These are phyloP conservation scores for Bombus impatiens DNA, from an alignment of 1,140 invertebrate genomes.

Conservation along the genomic window DNA sequence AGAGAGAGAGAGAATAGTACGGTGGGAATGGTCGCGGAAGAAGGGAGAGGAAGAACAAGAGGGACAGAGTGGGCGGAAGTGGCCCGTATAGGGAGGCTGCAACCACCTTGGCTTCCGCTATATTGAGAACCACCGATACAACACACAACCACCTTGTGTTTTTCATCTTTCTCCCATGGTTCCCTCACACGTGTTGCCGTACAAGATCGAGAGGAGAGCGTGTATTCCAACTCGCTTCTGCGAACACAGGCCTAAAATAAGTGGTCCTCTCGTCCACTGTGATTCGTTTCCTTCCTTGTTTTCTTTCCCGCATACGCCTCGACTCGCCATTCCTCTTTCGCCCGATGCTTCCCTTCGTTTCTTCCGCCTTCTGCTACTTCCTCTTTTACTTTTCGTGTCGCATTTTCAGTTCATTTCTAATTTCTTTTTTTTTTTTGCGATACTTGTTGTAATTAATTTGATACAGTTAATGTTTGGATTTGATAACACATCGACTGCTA, in stretches of 20 bases:
- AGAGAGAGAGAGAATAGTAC: background rate
- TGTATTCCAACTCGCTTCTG: slow-evolving; percentile 43
- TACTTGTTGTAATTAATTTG: background rate
- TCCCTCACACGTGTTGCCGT: slow-evolving; percentile 51
- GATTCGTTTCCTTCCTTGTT: slow-evolving; percentile 56
- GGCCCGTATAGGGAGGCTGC: slow-evolving; percentile 79
- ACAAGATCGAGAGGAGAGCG: background rate
- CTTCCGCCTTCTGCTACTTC: background rate
- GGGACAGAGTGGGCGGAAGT: slow-evolving; percentile 74
- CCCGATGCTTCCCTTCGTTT: too few species aligned
- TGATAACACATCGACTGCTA: too few species aligned
- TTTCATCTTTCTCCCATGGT: slow-evolving; percentile 33
- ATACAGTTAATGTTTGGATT: too few species aligned
- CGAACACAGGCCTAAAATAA: slow-evolving; percentile 48
- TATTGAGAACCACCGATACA: slow-evolving; percentile 73
- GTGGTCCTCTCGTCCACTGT: slow-evolving; percentile 41
- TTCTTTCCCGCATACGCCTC: slow-evolving; percentile 23
- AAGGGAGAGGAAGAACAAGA: slow-evolving; percentile 9
- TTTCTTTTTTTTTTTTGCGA: background rate
- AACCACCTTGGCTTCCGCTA: slow-evolving; percentile 83
- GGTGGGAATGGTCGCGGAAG: slow-evolving; percentile 34
- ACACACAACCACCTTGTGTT: slow-evolving; percentile 75
- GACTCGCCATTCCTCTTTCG: background rate
- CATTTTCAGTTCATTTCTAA: background rate
- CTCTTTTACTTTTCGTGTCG: background rate